These are phyloP conservation scores for Crossaster papposus DNA, from an alignment of 53 echinoderm and acorn worm species.

Conservation along the genomic window DNA sequence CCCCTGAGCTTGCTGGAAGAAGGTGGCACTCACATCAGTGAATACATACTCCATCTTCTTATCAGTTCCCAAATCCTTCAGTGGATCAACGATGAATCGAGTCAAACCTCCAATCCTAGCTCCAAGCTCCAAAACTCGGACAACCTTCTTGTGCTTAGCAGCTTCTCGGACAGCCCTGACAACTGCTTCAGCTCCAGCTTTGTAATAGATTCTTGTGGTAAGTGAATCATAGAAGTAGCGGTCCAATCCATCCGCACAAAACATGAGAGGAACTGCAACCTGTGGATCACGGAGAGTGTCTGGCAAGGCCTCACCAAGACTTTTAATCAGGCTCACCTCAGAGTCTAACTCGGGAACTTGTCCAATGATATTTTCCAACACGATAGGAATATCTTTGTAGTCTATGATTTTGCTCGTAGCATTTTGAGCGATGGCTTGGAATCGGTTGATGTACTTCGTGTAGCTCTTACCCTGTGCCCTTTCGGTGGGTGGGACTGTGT, in stretches of 20 bases:
- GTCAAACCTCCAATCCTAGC: constrained; percentile 94
- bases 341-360: constrained; percentile 79
- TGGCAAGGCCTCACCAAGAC: constrained; percentile 87
- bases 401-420: constrained; percentile 56
- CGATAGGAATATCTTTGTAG: constrained; percentile 70
- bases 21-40: constrained; percentile 93
- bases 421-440: constrained; percentile 66
- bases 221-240: constrained; percentile 89
- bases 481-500: constrained; percentile 71
- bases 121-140: constrained; percentile 90
- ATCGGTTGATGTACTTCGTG: constrained; percentile 73
- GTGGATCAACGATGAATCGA: constrained; percentile 72
- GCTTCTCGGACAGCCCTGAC: constrained; percentile 69
- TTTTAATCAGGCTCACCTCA: constrained; percentile 82
- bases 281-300: constrained; percentile 86
- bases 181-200: constrained; percentile 77
- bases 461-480: constrained; percentile 69
- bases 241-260: constrained; percentile 86
- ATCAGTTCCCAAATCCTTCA: constrained; percentile 75
- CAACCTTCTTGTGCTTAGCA: constrained; percentile 76
- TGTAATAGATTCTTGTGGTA: constrained; percentile 87
- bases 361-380: constrained; percentile 63
- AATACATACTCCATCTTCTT: constrained; percentile 89
- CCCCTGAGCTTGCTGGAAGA: constrained; percentile 92
- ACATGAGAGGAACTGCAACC: constrained; percentile 82